Evolutionary conservation across 2,888 invertebrate species (phyloP).

Genomic region (Sialis fuliginosa): DNA sequence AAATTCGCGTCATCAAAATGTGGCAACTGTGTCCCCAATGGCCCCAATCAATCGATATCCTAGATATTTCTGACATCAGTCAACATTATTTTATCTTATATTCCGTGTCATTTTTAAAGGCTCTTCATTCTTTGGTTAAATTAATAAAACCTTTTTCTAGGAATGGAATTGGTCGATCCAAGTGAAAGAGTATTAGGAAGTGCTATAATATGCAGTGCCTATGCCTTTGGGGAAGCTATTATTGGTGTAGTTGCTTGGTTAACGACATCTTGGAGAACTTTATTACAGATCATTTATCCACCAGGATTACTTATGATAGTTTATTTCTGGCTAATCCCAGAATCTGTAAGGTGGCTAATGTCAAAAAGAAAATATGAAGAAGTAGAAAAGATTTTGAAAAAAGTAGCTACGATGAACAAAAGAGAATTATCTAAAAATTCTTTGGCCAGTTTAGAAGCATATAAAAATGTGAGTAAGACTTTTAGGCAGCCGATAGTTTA

Average conservation of each 20-base stretch:
- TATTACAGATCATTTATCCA: constrained; percentile 43
- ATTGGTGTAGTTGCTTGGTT: constrained; percentile 49
- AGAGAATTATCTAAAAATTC: constrained; percentile 34
- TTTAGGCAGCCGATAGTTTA: background rate
- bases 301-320: constrained; percentile 50
- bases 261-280: constrained; percentile 46
- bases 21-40: too few species aligned
- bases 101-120: too few species aligned
- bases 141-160: constrained; percentile 23
- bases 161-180: constrained; percentile 60
- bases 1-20: too few species aligned
- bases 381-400: constrained; percentile 38
- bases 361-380: constrained; percentile 37
- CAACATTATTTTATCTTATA: too few species aligned
- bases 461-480: background rate
- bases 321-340: constrained; percentile 50
- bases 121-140: too few species aligned
- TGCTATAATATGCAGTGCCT: constrained; percentile 48
- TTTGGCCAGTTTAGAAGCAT: constrained; percentile 22
- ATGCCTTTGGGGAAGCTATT: constrained; percentile 49
- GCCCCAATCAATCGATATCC: too few species aligned
- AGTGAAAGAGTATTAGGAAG: constrained; percentile 53
- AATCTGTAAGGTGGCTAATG: constrained; percentile 61
- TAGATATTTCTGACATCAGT: too few species aligned
- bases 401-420: constrained; percentile 45